phyloP scores from a whole-genome alignment of 2,888 invertebrate genomes.

The Gnatocerus cornutus region DNA sequence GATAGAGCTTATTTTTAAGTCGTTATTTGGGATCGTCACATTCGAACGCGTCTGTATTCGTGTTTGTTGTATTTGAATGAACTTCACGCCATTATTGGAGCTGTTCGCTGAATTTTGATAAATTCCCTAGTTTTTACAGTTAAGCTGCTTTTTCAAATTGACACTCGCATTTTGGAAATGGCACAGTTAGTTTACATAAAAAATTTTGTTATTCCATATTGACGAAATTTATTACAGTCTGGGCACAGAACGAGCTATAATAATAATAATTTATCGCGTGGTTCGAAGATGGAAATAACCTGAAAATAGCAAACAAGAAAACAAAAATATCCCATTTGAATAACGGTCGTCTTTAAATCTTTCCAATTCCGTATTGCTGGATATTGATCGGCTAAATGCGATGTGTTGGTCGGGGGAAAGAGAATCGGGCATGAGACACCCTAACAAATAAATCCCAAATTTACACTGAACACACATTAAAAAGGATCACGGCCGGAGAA shows the following conservation, averaged over 20 bases:
- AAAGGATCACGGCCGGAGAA: slow-evolving; percentile 17
- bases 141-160: slow-evolving; percentile 6
- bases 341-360: slow-evolving; percentile 44
- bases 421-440: slow-evolving; percentile 35
- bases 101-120: background rate
- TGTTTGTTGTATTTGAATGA: slow-evolving; percentile 4
- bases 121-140: background rate
- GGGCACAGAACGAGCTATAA: slow-evolving; percentile 16
- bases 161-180: slow-evolving; percentile 25
- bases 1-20: no score
- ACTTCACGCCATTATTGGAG: background rate
- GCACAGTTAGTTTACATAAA: slow-evolving; percentile 20
- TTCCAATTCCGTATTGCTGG: slow-evolving; percentile 41
- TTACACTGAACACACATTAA: slow-evolving; percentile 34
- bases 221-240: slow-evolving; percentile 17
- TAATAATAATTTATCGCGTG: slow-evolving; percentile 33
- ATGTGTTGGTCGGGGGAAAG: slow-evolving; percentile 32
- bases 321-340: slow-evolving; percentile 43
- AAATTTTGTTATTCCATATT: slow-evolving; percentile 16
- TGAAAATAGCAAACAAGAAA: slow-evolving; percentile 44
- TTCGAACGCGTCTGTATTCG: no score
- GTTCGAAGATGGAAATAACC: slow-evolving; percentile 38
- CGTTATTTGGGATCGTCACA: no score
- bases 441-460: slow-evolving; percentile 38
- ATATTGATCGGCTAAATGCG: slow-evolving; percentile 40